These are phyloP conservation scores for Phodopus roborovskii DNA, from an alignment of 2,113 vertebrate genomes.

Conservation along the genomic window DNA sequence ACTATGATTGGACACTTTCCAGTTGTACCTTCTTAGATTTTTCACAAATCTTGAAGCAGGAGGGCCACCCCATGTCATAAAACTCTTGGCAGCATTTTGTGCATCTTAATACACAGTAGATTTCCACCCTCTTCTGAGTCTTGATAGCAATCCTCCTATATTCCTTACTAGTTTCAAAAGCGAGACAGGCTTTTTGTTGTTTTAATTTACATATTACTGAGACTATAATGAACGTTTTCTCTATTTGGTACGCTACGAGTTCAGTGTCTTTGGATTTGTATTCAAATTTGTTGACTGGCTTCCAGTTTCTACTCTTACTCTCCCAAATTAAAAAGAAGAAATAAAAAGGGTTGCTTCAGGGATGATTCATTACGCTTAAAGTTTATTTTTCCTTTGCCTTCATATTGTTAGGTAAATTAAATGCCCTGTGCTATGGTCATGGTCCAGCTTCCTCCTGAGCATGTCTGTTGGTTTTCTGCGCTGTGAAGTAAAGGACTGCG, in stretches of 20 bases:
- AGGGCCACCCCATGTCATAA: background rate
- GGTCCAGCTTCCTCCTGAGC: background rate
- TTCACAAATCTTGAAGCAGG: background rate
- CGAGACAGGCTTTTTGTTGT: background rate
- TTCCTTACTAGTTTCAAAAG: constrained; percentile 5
- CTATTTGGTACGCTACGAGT: background rate
- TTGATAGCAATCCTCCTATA: background rate
- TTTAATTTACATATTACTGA: constrained; percentile 22
- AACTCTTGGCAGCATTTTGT: background rate
- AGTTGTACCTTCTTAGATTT: background rate
- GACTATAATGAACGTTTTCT: constrained; percentile 10
- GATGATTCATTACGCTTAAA: background rate
- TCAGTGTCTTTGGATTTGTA: background rate
- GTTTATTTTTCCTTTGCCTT: background rate
- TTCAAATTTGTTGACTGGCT: background rate
- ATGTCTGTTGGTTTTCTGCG: background rate
- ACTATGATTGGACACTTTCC: background rate
- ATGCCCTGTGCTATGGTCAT: background rate
- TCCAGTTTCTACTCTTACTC: background rate
- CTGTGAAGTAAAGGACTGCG: background rate
- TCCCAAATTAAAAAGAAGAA: background rate
- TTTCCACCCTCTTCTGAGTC: background rate
- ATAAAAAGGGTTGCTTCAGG: background rate
- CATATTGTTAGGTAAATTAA: background rate
- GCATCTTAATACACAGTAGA: background rate